Percentiles rank a stretch among this genome's conserved stretches.
Evolutionary conservation across 2,113 vertebrate species (phyloP).

Genomic region (Glaucomys volans): DNA sequence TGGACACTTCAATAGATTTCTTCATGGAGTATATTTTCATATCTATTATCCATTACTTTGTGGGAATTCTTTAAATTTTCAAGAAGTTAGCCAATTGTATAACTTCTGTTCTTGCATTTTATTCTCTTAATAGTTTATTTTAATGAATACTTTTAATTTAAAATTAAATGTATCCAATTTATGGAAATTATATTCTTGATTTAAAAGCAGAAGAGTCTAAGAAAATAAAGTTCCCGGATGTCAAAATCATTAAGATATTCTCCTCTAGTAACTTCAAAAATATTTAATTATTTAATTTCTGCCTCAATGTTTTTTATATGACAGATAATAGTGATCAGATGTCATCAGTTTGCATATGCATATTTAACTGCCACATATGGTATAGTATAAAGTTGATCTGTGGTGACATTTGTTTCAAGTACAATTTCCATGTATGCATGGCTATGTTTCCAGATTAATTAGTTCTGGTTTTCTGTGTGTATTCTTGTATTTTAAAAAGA

Average conservation of each 20-base stretch:
- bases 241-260: background rate
- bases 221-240: background rate
- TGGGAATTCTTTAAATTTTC: background rate
- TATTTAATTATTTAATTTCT: background rate
- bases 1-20: background rate
- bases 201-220: background rate
- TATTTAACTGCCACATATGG: background rate
- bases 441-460: background rate
- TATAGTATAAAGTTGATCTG: background rate
- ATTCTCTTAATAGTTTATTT: background rate
- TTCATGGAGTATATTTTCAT: background rate
- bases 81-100: background rate
- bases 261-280: background rate
- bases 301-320: background rate
- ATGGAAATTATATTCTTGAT: background rate
- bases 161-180: background rate
- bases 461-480: background rate
- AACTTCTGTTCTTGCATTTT: background rate
- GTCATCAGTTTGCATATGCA: background rate
- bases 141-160: background rate
- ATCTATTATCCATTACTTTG: background rate
- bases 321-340: background rate
- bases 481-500: background rate
- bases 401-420: background rate
- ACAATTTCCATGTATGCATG: background rate